Percentiles rank a stretch among this genome's conserved stretches.
Conservation (phyloP, 2,888 invertebrate genomes). For the Ectemnius lituratus region DNA sequence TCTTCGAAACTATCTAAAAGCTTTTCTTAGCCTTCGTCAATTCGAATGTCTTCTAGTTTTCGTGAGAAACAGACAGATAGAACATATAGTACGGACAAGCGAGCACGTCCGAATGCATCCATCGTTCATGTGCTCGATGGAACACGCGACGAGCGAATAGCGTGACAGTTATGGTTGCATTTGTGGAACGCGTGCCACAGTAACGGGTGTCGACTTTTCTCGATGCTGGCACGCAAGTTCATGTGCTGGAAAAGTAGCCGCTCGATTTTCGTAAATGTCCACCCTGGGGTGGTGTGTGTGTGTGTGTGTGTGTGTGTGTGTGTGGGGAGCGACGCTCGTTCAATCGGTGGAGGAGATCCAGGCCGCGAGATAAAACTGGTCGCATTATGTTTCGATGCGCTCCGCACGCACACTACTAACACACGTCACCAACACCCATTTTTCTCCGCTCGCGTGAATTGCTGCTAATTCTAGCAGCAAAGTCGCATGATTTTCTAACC, state of each 20-base stretch:
- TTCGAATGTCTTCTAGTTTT: slow-evolving; percentile 12
- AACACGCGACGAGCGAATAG: slow-evolving; percentile 56
- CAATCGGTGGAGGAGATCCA: slow-evolving; percentile 15
- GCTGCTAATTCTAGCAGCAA: too few relatives aligned
- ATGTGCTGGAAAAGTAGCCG: background rate
- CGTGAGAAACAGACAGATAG: background rate
- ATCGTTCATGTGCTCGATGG: slow-evolving; percentile 33
- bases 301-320: too few relatives aligned
- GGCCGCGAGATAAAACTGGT: slow-evolving; percentile 11
- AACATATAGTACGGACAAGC: slow-evolving; percentile 12
- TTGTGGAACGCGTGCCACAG: slow-evolving; percentile 57
- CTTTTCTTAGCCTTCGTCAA: too few relatives aligned
- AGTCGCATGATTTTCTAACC: too few relatives aligned
- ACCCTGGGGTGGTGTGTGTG: background rate
- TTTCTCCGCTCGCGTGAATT: too few relatives aligned
- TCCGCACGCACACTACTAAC: background rate
- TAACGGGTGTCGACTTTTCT: slow-evolving; percentile 55
- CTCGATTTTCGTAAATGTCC: background rate
- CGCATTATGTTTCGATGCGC: slow-evolving; percentile 8
- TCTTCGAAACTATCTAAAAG: too few relatives aligned
- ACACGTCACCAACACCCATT: too few relatives aligned
- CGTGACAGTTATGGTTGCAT: slow-evolving; percentile 60
- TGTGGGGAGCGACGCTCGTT: background rate
- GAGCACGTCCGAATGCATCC: slow-evolving; percentile 24
- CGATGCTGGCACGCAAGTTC: too few relatives aligned